Conservation (phyloP, 2,113 vertebrate genomes). For the Egretta garzetta region DNA sequence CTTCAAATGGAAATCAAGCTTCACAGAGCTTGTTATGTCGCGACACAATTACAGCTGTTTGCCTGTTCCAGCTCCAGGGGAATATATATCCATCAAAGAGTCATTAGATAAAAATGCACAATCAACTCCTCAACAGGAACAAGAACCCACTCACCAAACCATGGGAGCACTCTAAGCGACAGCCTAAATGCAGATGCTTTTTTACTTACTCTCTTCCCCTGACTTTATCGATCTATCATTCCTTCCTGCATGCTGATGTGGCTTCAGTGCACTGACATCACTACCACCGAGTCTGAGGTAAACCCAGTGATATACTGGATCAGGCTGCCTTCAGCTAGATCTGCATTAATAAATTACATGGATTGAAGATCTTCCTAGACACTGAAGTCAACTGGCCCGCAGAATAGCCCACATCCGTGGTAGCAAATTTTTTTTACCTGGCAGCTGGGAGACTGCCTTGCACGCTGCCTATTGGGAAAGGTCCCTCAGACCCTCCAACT, state of each 20-base stretch:
- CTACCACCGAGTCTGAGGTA: background rate
- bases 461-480: background rate
- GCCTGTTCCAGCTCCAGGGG: background rate
- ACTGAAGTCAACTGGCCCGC: background rate
- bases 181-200: background rate
- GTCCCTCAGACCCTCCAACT: background rate
- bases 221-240: background rate
- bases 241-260: background rate
- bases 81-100: background rate
- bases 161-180: background rate
- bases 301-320: background rate
- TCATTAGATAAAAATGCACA: background rate
- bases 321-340: background rate
- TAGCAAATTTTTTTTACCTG: background rate
- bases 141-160: background rate
- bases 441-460: background rate
- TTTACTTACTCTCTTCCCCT: background rate
- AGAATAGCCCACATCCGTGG: background rate
- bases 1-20: background rate
- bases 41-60: background rate
- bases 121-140: background rate
- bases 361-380: background rate
- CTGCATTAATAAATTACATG: background rate
- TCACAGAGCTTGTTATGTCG: background rate
- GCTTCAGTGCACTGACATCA: background rate